phyloP scores from a whole-genome alignment of 2,888 invertebrate species.

The Alentia gelatinosa region DNA sequence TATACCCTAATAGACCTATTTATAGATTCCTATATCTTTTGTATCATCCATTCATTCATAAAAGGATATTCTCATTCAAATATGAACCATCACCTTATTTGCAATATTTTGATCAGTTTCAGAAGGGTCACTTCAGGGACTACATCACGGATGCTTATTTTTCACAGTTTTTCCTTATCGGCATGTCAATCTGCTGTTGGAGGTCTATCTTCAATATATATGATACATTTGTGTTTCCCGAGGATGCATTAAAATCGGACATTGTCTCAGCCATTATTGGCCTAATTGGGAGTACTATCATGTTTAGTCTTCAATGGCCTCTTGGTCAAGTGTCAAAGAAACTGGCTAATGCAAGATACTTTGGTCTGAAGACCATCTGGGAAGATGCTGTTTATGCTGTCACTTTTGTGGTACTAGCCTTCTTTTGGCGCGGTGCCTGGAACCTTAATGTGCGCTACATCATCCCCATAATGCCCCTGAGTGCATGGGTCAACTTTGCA shows the following conservation, averaged over 20 bases:
- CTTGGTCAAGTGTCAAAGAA: background rate
- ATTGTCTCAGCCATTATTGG: too few relatives aligned
- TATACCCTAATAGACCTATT: too few relatives aligned
- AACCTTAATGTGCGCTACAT: conserved; percentile 46
- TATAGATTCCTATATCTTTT: too few relatives aligned
- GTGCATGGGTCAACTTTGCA: conserved; percentile 40
- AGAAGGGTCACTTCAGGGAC: background rate
- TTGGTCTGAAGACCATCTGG: background rate
- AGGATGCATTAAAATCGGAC: too few relatives aligned
- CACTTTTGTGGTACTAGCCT: background rate
- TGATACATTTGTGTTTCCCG: too few relatives aligned
- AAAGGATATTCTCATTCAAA: too few relatives aligned
- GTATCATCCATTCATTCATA: too few relatives aligned
- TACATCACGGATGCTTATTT: conserved; percentile 25
- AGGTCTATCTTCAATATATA: too few relatives aligned
- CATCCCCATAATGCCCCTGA: background rate
- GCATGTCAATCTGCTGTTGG: conserved; percentile 45
- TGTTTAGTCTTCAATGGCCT: background rate
- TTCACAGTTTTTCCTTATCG: background rate
- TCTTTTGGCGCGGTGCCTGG: conserved; percentile 49
- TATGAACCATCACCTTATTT: too few relatives aligned
- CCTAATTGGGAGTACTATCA: background rate
- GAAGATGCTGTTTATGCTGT: conserved; percentile 31
- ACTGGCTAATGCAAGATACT: background rate
- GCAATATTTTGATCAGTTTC: too few relatives aligned